phyloP scores from a whole-genome alignment of 2,888 invertebrate genomes.

The Embidobia sp. region DNA sequence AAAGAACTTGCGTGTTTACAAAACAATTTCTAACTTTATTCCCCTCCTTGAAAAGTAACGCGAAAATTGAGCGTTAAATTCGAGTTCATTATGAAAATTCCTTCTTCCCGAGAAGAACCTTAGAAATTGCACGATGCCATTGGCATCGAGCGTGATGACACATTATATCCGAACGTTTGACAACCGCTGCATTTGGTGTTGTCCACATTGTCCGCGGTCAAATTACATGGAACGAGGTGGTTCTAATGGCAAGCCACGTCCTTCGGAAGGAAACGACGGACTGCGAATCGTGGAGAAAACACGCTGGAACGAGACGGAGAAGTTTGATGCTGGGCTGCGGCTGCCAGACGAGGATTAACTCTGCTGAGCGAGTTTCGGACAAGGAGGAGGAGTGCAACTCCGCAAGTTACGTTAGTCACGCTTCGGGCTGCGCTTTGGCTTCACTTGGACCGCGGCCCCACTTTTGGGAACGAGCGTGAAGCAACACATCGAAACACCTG shows the following conservation, averaged over 20 bases:
- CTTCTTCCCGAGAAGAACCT: too few relatives aligned
- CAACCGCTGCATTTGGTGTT: conserved; percentile 76
- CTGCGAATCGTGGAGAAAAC: conserved; percentile 62
- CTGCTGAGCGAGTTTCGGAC: conserved; percentile 23
- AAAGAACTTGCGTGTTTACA: too few relatives aligned
- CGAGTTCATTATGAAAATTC: too few relatives aligned
- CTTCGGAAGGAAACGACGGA: conserved; percentile 64
- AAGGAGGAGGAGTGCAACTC: conserved; percentile 34
- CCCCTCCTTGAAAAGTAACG: conserved; percentile 29
- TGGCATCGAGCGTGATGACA: too few relatives aligned
- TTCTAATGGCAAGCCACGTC: conserved; percentile 78
- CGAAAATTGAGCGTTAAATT: too few relatives aligned
- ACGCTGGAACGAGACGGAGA: conserved; percentile 51
- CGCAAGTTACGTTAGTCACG: conserved; percentile 72
- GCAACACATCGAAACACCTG: conserved; percentile 73
- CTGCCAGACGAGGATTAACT: conserved; percentile 15
- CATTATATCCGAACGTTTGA: too few relatives aligned
- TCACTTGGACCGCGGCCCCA: conserved; percentile 66
- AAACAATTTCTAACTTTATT: conserved; percentile 11
- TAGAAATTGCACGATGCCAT: neutral
- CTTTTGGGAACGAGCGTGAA: conserved; percentile 73
- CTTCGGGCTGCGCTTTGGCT: conserved; percentile 71
- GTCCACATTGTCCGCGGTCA: conserved; percentile 78
- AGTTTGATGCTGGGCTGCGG: neutral
- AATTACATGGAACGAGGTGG: conserved; percentile 78